Base-by-base conservation (phyloP, 2,797 vertebrate genomes). In the Typhlichthys eigenmanni region DNA sequence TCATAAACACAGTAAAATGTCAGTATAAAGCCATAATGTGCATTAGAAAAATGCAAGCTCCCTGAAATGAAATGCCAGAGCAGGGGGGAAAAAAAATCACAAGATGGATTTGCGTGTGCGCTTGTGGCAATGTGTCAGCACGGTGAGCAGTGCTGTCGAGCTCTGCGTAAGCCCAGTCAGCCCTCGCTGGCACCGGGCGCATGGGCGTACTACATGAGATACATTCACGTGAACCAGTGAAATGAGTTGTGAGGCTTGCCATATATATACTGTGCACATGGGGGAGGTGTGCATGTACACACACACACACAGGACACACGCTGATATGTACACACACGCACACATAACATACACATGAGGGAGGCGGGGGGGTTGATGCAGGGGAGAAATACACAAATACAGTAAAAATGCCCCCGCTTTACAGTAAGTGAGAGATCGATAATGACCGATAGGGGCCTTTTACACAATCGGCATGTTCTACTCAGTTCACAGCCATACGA, bases 221-320 rank as follows among this genome's bases (percentile, higher is more conserved):
- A 93, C 94, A 95, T 95, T 90, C 92, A 74, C 86, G 66, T 72
- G 83, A 95, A 95, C 95, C 95, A 96, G 95, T 96, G 93, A 90
- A 93, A 92, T 92, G 92, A 95, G 90, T 90, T 78, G 86, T 86
- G 89, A 85, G 83, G 71, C 79, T 76, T 57, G 81, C 88, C 82
- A 88, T 91, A 88, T 90, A 91, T 92, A 90, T 90, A 88, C 87
- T 91, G 86, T 90, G 81, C 83, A 24, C 81, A 74, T 69, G 59
- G 74, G 17, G 12, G 34, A 53, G 19, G 13, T 60, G 48, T 7
- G 24, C 54, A 14, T 9, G 7, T 13, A 55, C 61, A n/a, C 51
- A 24, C 55, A 46, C 50, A 58, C 59, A 57, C 16, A 66, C 47
- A 32, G 24, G 14, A 79, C 76, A 80, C 72, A 64, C 80, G 75